Evolutionary conservation across 2,888 invertebrate genomes (phyloP).

Genomic region (Cyaniris semiargus): DNA sequence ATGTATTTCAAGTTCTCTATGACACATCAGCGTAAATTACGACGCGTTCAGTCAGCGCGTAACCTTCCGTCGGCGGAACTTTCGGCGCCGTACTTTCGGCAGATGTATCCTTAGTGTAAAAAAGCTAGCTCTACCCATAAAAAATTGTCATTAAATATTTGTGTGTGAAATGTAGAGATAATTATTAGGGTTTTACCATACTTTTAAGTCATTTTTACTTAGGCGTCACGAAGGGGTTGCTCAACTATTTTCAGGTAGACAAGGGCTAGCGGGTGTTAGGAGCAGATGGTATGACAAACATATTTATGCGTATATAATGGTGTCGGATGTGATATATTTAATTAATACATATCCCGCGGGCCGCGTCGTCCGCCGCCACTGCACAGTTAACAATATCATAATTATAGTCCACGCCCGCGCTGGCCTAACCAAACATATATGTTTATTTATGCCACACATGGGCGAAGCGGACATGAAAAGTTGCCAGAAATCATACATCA

Average conservation of each 20-base stretch:
- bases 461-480: slow-evolving; percentile 37
- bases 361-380: slow-evolving; percentile 36
- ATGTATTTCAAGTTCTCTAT: too few species aligned
- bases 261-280: neutral
- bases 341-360: slow-evolving; percentile 30
- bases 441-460: slow-evolving; percentile 35
- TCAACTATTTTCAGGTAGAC: neutral
- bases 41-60: too few species aligned
- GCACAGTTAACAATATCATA: slow-evolving; percentile 48
- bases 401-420: slow-evolving; percentile 44
- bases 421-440: slow-evolving; percentile 47
- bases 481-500: neutral
- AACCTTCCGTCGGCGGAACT: too few species aligned
- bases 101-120: too few species aligned
- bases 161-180: neutral
- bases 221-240: neutral
- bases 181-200: neutral
- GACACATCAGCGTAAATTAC: too few species aligned
- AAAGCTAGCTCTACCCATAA: neutral
- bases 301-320: slow-evolving; percentile 13
- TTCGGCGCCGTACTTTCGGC: too few species aligned
- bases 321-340: slow-evolving; percentile 23
- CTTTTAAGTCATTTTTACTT: neutral
- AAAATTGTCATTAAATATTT: neutral
- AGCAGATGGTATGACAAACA: neutral